Conservation (phyloP, 2,113 vertebrate genomes). For the Plecotus auritus region DNA sequence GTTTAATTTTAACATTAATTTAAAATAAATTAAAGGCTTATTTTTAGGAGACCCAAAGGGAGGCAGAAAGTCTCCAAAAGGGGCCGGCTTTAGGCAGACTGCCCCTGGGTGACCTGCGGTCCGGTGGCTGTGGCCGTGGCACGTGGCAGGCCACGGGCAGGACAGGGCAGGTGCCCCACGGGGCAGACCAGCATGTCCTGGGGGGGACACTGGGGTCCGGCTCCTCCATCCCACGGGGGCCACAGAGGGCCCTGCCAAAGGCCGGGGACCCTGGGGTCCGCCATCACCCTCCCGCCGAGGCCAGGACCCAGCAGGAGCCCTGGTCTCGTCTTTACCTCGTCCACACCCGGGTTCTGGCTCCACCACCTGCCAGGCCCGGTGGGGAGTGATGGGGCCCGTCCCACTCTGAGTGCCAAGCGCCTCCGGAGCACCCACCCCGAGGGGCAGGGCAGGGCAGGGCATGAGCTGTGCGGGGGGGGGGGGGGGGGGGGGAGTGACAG, state of each 20-base stretch:
- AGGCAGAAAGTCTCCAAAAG: background rate
- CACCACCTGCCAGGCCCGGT: fast-evolving
- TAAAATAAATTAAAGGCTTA: constrained; percentile 68
- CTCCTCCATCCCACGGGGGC: background rate
- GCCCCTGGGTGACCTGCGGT: background rate
- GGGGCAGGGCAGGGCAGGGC: background rate
- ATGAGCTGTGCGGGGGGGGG: background rate
- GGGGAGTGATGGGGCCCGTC: fast-evolving
- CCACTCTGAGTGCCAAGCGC: fast-evolving
- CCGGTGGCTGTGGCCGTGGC: background rate
- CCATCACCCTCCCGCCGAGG: background rate
- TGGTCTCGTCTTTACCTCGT: fast-evolving
- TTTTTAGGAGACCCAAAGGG: constrained; percentile 66
- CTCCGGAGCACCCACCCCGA: no score
- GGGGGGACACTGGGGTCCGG: background rate
- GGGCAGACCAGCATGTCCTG: fast-evolving
- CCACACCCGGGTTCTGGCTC: background rate
- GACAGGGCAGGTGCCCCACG: fast-evolving
- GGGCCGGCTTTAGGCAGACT: background rate
- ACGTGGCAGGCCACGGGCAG: fast-evolving
- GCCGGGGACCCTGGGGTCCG: background rate
- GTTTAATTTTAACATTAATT: constrained; percentile 59
- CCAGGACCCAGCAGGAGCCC: background rate
- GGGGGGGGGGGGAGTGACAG: no score
- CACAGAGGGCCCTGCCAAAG: background rate